A percentile compares a stretch with the other conserved stretches of the same genome.
Evolutionary conservation across 1,140 invertebrate species (phyloP).

Genomic region (Rhynchophorus ferrugineus): DNA sequence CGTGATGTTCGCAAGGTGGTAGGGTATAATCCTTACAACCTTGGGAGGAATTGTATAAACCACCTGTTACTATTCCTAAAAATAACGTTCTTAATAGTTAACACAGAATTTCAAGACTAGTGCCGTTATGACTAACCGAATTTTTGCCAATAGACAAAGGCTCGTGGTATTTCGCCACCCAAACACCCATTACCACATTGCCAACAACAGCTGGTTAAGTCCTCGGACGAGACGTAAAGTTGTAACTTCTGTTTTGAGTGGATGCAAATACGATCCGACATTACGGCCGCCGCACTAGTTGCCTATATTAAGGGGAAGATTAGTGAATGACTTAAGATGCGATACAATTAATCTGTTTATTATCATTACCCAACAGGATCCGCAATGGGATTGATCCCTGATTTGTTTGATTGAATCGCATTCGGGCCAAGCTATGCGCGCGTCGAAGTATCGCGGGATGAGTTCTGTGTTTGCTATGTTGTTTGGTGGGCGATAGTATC

Average conservation of each 20-base stretch:
- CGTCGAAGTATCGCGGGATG: slow-evolving; percentile 13
- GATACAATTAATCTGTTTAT: too few species aligned
- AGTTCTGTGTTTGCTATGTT: not conserved
- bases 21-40: slow-evolving; percentile 49
- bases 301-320: slow-evolving; percentile 40
- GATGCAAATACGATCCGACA: slow-evolving; percentile 63
- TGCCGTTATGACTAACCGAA: slow-evolving; percentile 30
- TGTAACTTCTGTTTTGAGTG: slow-evolving; percentile 47
- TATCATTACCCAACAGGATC: slow-evolving; percentile 14
- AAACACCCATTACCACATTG: slow-evolving; percentile 55
- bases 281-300: slow-evolving; percentile 58
- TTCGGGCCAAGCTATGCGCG: slow-evolving; percentile 11
- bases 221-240: slow-evolving; percentile 52
- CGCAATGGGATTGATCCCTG: slow-evolving; percentile 12
- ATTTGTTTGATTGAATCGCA: slow-evolving; percentile 10
- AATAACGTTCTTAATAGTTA: not conserved
- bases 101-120: not conserved
- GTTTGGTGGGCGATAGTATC: not conserved
- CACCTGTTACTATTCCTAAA: slow-evolving; percentile 50
- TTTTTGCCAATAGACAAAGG: slow-evolving; percentile 58
- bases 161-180: slow-evolving; percentile 52
- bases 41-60: slow-evolving; percentile 46
- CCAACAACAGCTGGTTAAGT: slow-evolving; percentile 50
- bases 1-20: slow-evolving; percentile 50
- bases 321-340: too few species aligned